phyloP scores from a whole-genome alignment of 2,797 vertebrate species.

The Diceros bicornis region DNA sequence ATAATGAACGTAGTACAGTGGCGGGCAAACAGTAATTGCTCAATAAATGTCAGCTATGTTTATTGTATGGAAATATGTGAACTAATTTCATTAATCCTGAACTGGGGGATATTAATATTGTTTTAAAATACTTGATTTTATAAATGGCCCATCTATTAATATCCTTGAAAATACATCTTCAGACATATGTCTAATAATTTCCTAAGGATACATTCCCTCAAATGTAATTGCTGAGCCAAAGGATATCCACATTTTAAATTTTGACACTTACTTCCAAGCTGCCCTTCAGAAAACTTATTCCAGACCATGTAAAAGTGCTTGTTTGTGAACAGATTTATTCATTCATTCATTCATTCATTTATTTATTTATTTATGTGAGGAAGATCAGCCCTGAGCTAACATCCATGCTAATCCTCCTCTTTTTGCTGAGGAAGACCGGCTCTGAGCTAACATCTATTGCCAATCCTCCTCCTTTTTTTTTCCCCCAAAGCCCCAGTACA shows the following conservation, averaged over 20 bases:
- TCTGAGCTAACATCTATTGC: too few relatives aligned
- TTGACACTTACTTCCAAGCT: background rate
- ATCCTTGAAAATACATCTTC: conserved; percentile 34
- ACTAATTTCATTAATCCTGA: conserved; percentile 28
- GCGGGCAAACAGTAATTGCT: background rate
- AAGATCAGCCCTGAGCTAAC: too few relatives aligned
- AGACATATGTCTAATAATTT: background rate
- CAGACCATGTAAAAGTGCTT: background rate
- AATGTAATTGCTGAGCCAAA: background rate
- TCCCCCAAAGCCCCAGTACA: too few relatives aligned
- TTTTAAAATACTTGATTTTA: conserved; percentile 65
- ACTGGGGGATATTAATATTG: background rate
- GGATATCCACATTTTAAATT: background rate
- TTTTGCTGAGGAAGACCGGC: too few relatives aligned
- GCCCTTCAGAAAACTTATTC: background rate
- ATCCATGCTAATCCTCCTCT: too few relatives aligned
- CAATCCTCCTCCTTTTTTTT: too few relatives aligned
- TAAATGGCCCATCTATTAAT: conserved; percentile 22
- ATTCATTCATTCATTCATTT: too few relatives aligned
- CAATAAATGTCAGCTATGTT: conserved; percentile 60
- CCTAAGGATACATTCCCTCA: background rate
- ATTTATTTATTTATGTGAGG: too few relatives aligned
- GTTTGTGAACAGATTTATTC: background rate
- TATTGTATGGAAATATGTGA: conserved; percentile 7
- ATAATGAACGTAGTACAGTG: background rate